Percentiles rank a stretch among this genome's conserved stretches.
phyloP scores from a whole-genome alignment of 1,140 invertebrate genomes.

The Bacillus rossius region DNA sequence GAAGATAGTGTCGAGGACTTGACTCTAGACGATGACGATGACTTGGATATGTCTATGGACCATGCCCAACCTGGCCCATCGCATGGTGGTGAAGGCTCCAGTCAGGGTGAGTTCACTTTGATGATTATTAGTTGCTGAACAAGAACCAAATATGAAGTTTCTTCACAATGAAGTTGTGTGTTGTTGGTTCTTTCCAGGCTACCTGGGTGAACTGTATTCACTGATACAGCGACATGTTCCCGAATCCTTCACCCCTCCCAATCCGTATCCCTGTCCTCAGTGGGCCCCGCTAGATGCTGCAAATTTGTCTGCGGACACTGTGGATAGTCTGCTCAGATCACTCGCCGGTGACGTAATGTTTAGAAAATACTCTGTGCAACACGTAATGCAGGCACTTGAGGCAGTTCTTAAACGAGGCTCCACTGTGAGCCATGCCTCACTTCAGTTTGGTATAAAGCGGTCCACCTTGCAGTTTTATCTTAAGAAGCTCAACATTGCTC shows the following conservation, averaged over 20 bases:
- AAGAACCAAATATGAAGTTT: neutral
- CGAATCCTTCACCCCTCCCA: constrained; percentile 1
- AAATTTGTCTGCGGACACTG: constrained; percentile 10
- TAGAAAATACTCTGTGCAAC: constrained; percentile 19
- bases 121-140: neutral
- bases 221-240: constrained; percentile 19
- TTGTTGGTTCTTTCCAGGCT: constrained; percentile 20
- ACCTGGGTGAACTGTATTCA: constrained; percentile 21
- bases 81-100: constrained; percentile 49
- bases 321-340: constrained; percentile 15
- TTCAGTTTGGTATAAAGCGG: constrained; percentile 50
- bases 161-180: neutral
- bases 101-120: constrained; percentile 36
- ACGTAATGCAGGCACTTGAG: constrained; percentile 40
- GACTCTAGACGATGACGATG: constrained; percentile 70
- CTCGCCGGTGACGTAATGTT: constrained; percentile 20
- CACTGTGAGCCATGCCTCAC: constrained; percentile 47
- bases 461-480: constrained; percentile 52
- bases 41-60: constrained; percentile 47
- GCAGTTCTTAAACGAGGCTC: constrained; percentile 47
- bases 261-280: neutral
- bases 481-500: constrained; percentile 49
- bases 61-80: constrained; percentile 46
- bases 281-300: constrained; percentile 6
- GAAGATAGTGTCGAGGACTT: constrained; percentile 77